These are phyloP conservation scores for Plecotus auritus DNA, from an alignment of 2,113 vertebrate species.

Conservation along the genomic window DNA sequence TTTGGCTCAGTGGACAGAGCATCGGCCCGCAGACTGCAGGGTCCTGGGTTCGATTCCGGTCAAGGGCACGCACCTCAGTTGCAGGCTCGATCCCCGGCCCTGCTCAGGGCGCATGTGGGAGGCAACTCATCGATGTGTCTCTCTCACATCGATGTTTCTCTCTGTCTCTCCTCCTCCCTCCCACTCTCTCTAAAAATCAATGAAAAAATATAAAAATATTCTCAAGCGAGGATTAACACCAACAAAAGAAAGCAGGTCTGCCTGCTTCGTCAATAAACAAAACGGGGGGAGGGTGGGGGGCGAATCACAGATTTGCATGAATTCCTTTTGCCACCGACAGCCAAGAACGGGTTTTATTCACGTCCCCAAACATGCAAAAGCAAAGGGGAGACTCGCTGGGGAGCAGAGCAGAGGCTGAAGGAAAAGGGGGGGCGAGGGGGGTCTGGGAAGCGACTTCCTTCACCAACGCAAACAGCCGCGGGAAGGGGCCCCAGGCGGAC, in stretches of 20 bases:
- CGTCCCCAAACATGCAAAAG: neutral
- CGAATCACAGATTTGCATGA: neutral
- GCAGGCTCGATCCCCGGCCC: too few relatives aligned
- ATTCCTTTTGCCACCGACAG: neutral
- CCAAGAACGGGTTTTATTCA: neutral
- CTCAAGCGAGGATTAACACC: too few relatives aligned
- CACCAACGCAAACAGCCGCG: slow-evolving; percentile 77
- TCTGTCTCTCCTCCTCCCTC: too few relatives aligned
- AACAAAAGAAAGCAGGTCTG: neutral
- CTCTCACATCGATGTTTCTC: too few relatives aligned
- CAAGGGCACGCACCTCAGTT: too few relatives aligned
- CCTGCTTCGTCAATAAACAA: neutral
- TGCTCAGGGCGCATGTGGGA: too few relatives aligned
- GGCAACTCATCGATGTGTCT: too few relatives aligned
- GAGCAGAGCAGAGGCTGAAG: neutral
- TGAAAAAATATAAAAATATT: too few relatives aligned
- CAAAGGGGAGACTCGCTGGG: neutral
- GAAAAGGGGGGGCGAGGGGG: neutral
- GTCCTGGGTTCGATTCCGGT: too few relatives aligned
- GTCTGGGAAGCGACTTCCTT: neutral
- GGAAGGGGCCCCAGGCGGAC: slow-evolving; percentile 65
- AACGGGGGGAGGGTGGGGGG: neutral
- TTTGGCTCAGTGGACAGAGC: too few relatives aligned
- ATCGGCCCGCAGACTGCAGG: too few relatives aligned
- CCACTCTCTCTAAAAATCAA: too few relatives aligned